Evolutionary conservation across 2,888 invertebrate species (phyloP).

Genomic region (Norana najaformis): DNA sequence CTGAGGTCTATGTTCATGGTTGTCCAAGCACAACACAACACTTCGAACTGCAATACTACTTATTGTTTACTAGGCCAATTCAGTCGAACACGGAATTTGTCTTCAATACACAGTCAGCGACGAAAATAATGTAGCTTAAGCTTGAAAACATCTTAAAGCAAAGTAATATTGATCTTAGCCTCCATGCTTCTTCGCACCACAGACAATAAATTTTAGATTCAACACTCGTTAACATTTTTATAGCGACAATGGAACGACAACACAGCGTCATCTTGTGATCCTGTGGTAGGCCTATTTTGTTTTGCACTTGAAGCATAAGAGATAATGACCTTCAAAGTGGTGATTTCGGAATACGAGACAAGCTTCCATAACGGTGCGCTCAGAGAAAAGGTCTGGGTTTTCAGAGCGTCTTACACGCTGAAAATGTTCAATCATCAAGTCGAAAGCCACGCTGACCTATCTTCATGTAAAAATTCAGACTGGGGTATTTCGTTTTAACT

Average conservation of each 20-base stretch:
- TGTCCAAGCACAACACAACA: not conserved
- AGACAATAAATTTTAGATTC: slow-evolving; percentile 3
- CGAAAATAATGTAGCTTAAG: not conserved
- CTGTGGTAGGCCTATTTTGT: not conserved
- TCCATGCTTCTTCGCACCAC: not conserved
- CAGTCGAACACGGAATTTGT: not conserved
- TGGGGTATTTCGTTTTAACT: too few relatives aligned
- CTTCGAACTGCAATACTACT: not conserved
- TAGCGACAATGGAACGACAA: too few relatives aligned
- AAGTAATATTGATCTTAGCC: not conserved
- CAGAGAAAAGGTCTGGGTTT: too few relatives aligned
- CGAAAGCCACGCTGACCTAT: too few relatives aligned
- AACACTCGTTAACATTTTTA: not conserved
- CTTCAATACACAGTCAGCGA: not conserved
- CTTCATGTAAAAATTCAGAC: too few relatives aligned
- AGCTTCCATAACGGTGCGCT: too few relatives aligned
- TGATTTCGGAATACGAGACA: too few relatives aligned
- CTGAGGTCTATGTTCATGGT: not conserved
- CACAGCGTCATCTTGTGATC: not conserved
- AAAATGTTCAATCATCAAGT: too few relatives aligned
- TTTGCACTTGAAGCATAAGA: too few relatives aligned
- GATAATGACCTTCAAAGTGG: too few relatives aligned
- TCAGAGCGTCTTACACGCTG: too few relatives aligned
- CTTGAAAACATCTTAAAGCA: not conserved
- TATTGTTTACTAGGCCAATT: not conserved